Evolutionary conservation across 2,888 invertebrate species (phyloP), one percentile per base, ranked within the genome.

Genomic region (Drosophila mimica): DNA sequence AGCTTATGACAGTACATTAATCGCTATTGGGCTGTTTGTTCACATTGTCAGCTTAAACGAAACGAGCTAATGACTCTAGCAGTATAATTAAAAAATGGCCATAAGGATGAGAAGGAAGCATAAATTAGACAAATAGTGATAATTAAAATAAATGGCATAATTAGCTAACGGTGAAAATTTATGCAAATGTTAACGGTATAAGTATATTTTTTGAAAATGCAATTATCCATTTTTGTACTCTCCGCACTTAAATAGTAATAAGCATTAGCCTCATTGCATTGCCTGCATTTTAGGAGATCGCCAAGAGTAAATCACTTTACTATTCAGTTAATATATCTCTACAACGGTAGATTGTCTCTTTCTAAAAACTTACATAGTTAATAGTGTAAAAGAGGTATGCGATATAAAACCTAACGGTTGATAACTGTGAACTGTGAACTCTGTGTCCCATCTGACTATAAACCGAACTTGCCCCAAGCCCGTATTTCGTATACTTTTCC

Each of bases 31-130:
- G 56, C 69, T 49, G 60, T 43, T 82, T 62, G 67, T 59, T 57
- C 52, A 54, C 74, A 69, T 60, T 60, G 69, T 30, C 48, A 68
- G 74, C 79, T 73, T 83, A 79, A 79, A 70, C 71, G 70, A 65
- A 76, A 31, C 67, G 28, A 71, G 59, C 63, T 80, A 84, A 84
- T 84, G 81, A 70, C 71, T 71, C 67, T 81, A 51, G 54, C 72
- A 72, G 74, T 71, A 68, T 71, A 80, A 78, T 78, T 76, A 76
- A 68, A 76, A 68, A 80, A 68, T 59, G 54, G 54, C 38, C 56
- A 64, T 36, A 28, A 40, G n/a, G 43, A 31, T 13, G 36, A 7
- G 46, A 25, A 13, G 34, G 59, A 15, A 43, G 13, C 59, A 71
- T 43, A 52, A 62, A 70, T 53, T 20, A 54, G 25, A 17, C 20